A percentile compares a stretch with the other conserved stretches of the same genome.
Evolutionary conservation across 2,888 invertebrate species (phyloP).

Genomic region (Spodoptera littoralis): DNA sequence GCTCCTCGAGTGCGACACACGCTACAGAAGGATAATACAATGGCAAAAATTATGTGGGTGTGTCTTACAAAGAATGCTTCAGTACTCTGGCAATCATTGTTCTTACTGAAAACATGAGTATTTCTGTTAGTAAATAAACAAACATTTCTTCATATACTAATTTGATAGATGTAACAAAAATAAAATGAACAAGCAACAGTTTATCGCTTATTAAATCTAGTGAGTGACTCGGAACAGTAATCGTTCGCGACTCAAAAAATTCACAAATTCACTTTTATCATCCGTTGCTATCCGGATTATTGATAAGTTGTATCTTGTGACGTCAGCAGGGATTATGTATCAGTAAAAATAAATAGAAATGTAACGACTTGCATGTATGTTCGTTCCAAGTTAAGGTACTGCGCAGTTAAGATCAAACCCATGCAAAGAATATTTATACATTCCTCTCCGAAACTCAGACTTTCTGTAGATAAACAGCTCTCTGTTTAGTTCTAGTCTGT

Average conservation of each 20-base stretch:
- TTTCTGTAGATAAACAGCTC: too few relatives aligned
- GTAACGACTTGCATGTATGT: slow-evolving; percentile 12
- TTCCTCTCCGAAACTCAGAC: too few relatives aligned
- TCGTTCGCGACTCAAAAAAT: slow-evolving; percentile 10
- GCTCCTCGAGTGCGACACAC: slow-evolving; percentile 22
- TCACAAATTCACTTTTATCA: slow-evolving; percentile 28
- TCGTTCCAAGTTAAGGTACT: too few relatives aligned
- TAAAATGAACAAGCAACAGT: background rate
- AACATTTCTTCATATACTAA: too few relatives aligned
- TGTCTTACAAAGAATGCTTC: background rate
- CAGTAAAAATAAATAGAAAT: slow-evolving; percentile 38
- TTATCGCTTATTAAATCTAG: slow-evolving; percentile 5
- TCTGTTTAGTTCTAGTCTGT: too few relatives aligned
- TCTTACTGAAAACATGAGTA: too few relatives aligned
- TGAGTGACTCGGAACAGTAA: slow-evolving; percentile 6
- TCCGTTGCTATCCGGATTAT: slow-evolving; percentile 44
- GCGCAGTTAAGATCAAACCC: too few relatives aligned
- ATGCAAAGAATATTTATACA: too few relatives aligned
- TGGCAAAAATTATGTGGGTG: slow-evolving; percentile 5
- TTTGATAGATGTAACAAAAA: background rate
- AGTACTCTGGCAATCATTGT: too few relatives aligned
- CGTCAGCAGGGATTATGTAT: slow-evolving; percentile 42
- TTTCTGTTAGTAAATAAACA: too few relatives aligned
- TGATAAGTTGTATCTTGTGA: slow-evolving; percentile 45
- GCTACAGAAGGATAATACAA: background rate